Conservation (phyloP, 2,888 invertebrate species). For the Hypolimnas misippus region DNA sequence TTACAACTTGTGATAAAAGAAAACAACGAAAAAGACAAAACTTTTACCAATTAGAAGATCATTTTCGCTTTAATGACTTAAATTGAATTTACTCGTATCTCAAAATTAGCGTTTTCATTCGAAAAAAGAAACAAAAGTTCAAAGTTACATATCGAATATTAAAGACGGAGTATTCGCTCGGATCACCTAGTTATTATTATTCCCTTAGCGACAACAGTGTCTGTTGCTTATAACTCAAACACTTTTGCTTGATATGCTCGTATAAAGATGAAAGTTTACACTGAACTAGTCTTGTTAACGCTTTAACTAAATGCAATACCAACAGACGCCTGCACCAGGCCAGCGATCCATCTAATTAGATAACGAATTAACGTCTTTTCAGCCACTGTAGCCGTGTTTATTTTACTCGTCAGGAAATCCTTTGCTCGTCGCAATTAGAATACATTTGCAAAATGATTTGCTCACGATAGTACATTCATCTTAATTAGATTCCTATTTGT, state of each 20-base stretch:
- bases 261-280: conserved; percentile 1
- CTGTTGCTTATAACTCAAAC: background rate
- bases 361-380: conserved; percentile 78
- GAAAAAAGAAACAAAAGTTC: too few species aligned
- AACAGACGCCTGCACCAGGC: conserved; percentile 35
- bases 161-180: too few species aligned
- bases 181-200: background rate
- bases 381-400: conserved; percentile 58
- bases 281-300: conserved; percentile 14
- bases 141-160: too few species aligned
- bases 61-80: too few species aligned
- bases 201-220: background rate
- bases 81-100: too few species aligned
- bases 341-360: conserved; percentile 64
- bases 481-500: conserved; percentile 5
- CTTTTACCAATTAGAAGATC: too few species aligned
- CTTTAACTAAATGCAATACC: conserved; percentile 36
- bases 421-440: conserved; percentile 60
- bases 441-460: conserved; percentile 60
- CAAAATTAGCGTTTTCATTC: too few species aligned
- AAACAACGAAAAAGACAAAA: too few species aligned
- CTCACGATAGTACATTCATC: conserved; percentile 47
- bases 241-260: too few species aligned
- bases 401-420: conserved; percentile 63
- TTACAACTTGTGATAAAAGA: background rate